Base-by-base conservation (phyloP, 2,888 invertebrate species). In the Brachylomia viminalis region DNA sequence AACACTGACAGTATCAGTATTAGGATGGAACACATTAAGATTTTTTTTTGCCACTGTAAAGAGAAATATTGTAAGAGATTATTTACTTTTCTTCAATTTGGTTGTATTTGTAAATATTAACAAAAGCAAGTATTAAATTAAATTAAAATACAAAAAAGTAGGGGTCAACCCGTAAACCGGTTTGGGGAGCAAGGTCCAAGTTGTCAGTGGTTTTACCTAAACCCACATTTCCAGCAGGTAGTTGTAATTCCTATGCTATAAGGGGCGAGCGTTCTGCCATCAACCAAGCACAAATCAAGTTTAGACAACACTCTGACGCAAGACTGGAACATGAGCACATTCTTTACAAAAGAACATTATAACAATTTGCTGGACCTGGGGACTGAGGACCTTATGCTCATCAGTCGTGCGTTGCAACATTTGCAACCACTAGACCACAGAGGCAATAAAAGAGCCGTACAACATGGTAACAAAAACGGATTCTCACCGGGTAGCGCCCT, bases 21-120 rank as follows among this genome's bases (percentile, higher is more conserved):
- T 20, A 91, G 23, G 7, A 88, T 78, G 7, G 77, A 71, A 54
- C 88, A 8, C 6, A 88, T 27, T 13, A 89, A 79, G 0, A 89
- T 6, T 73, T 80, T 91, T 66, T 80, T 92, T 10, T 87, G 78
- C 33, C 88, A 27, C 92, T 93, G 91, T 69, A 91, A 91, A 45
- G 58, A 45, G 27, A 68, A 61, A 62, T 6, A 58, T 49, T 49
- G 0, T 8, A 23, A 2, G n/a, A 33, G 20, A 65, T 38, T n/a
- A 47, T n/a, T 38, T 7, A 20, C 1, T n/a, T 27, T 52, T 38
- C 33, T n/a, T n/a, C 17, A 15, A 69, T 67, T 49, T 15, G 23
- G 23, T 33, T 33, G 7, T 13, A 23, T 61, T 45, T 27, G 2
- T 38, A 70, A 17, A 33, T 30, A 17, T 61, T 17, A 30, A 23